Base-by-base conservation (phyloP, 2,797 vertebrate species). In the Darevskia nairensis region DNA sequence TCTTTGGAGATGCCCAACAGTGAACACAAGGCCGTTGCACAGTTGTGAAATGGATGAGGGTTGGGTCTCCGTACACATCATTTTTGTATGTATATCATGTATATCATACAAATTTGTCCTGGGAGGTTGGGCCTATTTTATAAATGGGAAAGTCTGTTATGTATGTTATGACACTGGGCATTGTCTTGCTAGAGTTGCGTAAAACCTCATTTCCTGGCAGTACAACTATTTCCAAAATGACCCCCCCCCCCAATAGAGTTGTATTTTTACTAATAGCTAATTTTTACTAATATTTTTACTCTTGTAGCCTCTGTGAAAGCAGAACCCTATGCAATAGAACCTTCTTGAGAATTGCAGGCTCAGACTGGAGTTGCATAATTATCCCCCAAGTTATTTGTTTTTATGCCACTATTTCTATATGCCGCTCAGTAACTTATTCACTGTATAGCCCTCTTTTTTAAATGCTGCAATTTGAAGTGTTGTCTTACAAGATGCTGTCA, bases 381-480 rank as follows among this genome's bases (percentile, higher is more conserved):
- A 29, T 55, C 17, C 17, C 84, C 46, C 15, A n/a, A 39, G 23
- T 64, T 35, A 21, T n/a, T 74, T 15, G 27, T 87, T 82, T 39
- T 75, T 23, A 50, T 44, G 71, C 27, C 10, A 27, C 55, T 74
- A 21, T 82, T 80, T 74, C 71, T 44, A 19, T 75, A 61, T 35
- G 41, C 46, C 81, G 11, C 46, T 83, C 29, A 71, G 2, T 82
- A 82, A 81, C 72, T 87, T 82, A 87, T 87, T 82, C 23, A 76
- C 4, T 75, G 85, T 66, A 66, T 75, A 35, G 75, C 55, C 68
- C 5, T 39, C 25, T 84, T 61, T 74, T 79, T 19, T 50, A 32
- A 46, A n/a, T 39, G 17, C 13, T 15, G 27, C 21, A 77, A 77
- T 11, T 55, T 80, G 66, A 39, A 17, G 23, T 80, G 29, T 39